A percentile compares a stretch with the other conserved stretches of the same genome.
These are phyloP conservation scores for Folsomia candida DNA, from an alignment of 2,888 invertebrate species.

Conservation along the genomic window DNA sequence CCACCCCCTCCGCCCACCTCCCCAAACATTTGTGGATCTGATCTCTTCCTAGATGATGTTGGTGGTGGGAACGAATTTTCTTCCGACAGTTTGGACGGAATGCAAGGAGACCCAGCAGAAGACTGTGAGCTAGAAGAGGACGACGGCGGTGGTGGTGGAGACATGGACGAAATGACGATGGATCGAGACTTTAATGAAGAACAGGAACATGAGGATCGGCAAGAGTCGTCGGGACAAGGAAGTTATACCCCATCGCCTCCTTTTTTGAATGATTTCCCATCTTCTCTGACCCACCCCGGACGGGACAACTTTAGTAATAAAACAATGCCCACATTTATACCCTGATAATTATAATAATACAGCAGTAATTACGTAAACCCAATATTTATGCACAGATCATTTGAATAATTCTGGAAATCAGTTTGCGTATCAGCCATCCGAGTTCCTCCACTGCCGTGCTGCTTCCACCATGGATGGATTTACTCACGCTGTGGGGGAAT, in stretches of 20 bases:
- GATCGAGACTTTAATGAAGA: constrained; percentile 34
- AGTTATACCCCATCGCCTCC: constrained; percentile 13
- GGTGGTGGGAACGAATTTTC: constrained; percentile 27
- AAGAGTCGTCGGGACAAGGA: constrained; percentile 11
- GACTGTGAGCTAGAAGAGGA: constrained; percentile 26
- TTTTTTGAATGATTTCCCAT: constrained; percentile 5
- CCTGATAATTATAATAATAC: neutral
- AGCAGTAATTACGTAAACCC: neutral
- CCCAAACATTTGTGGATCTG: constrained; percentile 38
- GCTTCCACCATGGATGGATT: neutral
- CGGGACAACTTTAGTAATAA: neutral
- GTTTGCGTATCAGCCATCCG: neutral
- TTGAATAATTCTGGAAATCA: neutral
- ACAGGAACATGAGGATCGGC: constrained; percentile 7
- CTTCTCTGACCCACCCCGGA: neutral
- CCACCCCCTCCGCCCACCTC: constrained; percentile 49
- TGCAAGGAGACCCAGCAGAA: constrained; percentile 24
- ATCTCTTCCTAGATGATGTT: constrained; percentile 10
- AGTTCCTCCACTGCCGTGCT: neutral
- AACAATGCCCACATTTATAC: neutral
- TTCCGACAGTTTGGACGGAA: constrained; percentile 36
- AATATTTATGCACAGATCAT: too few relatives aligned
- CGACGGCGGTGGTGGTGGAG: constrained; percentile 25
- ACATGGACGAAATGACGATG: constrained; percentile 19
- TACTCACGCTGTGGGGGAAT: neutral